Percentiles rank a stretch among this genome's conserved stretches.
Evolutionary conservation across 2,113 vertebrate species (phyloP).

Genomic region (Callorhinus ursinus): DNA sequence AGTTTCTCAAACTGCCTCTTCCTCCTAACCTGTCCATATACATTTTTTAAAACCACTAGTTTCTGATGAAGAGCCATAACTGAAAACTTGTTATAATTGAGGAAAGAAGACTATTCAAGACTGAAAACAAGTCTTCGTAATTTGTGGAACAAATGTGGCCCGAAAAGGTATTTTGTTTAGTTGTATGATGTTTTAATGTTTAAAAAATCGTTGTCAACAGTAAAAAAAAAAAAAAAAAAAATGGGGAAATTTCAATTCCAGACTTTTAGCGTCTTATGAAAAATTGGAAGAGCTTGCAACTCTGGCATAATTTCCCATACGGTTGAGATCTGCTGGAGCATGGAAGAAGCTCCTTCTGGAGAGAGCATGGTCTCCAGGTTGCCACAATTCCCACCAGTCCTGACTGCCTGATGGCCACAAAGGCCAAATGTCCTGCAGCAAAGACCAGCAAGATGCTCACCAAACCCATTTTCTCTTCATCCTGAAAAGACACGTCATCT

Average conservation of each 20-base stretch:
- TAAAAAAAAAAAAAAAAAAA: background rate
- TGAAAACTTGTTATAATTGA: background rate
- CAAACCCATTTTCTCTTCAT: background rate
- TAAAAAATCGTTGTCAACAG: background rate
- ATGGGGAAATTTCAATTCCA: background rate
- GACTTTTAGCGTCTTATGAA: background rate
- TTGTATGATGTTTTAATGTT: background rate
- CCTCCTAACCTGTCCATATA: background rate
- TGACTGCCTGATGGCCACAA: background rate
- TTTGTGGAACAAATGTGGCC: background rate
- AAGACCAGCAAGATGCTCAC: background rate
- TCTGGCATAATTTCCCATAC: background rate
- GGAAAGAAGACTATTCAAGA: background rate
- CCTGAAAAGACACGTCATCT: background rate
- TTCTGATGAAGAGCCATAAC: background rate
- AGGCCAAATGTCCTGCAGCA: background rate
- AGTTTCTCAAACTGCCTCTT: conserved; percentile 11
- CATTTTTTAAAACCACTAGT: background rate
- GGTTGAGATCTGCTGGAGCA: background rate
- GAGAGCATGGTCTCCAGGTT: background rate
- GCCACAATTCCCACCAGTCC: background rate
- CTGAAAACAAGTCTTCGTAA: background rate
- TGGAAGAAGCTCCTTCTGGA: background rate
- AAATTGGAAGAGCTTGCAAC: background rate
- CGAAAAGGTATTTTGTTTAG: conserved; percentile 6